Evolutionary conservation across 2,797 vertebrate genomes (phyloP), one percentile per base, ranked within the genome.

Genomic region (Propithecus perrieri): DNA sequence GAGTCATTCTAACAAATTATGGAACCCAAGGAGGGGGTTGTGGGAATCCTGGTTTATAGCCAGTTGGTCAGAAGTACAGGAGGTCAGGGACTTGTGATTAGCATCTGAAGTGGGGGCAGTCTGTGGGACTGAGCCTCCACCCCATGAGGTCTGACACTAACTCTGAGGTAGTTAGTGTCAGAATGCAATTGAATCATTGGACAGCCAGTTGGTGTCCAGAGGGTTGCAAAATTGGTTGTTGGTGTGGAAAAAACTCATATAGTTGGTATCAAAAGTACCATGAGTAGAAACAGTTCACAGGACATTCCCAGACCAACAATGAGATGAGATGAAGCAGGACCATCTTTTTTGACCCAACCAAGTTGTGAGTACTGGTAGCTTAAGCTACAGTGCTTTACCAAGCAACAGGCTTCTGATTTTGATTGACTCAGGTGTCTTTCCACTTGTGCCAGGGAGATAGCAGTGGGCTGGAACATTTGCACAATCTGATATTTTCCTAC

Each of bases 401-500:
- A 81, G 74, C 18, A 59, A 71, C 22, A 26, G 55, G 38, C 43
- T 2, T 59, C 43, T 69, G 74, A 88, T 18, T 67, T 53, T 83
- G 15, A 46, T 24, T 4, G 46, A 46, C 26, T 71, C 24, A 30
- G 9, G 4, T 0, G 0, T 76, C 84, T 26, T 71, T 78, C n/a
- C 30, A 67, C 14, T 18, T 28, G 57, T 7, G 22, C 43, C 7
- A 61, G 61, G 10, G 1, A 67, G 28, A 86, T 2, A 63, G 14
- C 38, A 7, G 6, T n/a, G 15, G 48, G 10, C 0, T 0, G 0
- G 63, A 7, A 59, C n/a, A 1, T 67, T 35, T 35, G 35, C 46
- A 18, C 61, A 46, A 8, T 22, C n/a, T 43, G 50, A 41, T 74
- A 87, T 59, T 26, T 13, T 86, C 76, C n/a, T 35, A 24, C 5